Percentiles rank a stretch among this genome's conserved stretches.
Evolutionary conservation across 92 coral and sea anemone species (phyloP).

Genomic region (Actinernus sp.): DNA sequence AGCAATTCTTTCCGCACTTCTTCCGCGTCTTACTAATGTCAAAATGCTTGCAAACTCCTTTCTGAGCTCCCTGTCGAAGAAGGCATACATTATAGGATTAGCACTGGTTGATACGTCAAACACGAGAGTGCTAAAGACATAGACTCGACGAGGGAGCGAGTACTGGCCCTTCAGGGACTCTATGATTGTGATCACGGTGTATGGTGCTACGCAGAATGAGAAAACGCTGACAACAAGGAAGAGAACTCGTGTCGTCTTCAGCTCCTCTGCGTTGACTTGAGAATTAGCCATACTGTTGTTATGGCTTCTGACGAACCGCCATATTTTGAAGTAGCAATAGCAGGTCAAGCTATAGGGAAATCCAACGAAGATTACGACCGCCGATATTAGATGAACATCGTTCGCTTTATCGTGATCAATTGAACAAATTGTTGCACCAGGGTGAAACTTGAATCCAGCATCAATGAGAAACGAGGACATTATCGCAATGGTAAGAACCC

Average conservation of each 20-base stretch:
- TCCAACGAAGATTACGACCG: conserved; percentile 7
- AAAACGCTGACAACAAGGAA: conserved; percentile 14
- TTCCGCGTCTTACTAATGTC: too few species aligned
- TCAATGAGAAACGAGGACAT: conserved; percentile 6
- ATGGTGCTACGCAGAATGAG: conserved; percentile 37
- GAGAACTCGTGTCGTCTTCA: conserved; percentile 43
- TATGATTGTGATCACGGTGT: conserved; percentile 7
- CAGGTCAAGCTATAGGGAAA: conserved; percentile 20
- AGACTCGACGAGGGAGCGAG: conserved; percentile 37
- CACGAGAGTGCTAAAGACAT: conserved; percentile 17
- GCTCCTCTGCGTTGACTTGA: conserved; percentile 29
- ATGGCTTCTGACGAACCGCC: conserved; percentile 38
- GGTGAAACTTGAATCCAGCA: conserved; percentile 21
- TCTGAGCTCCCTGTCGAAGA: conserved; percentile 18
- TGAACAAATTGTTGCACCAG: conserved; percentile 25
- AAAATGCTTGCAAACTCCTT: conserved; percentile 17
- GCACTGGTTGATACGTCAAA: conserved; percentile 18
- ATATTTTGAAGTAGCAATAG: conserved; percentile 30
- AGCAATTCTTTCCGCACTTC: too few species aligned
- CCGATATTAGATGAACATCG: neutral
- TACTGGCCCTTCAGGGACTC: conserved; percentile 6
- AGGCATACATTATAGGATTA: conserved; percentile 42
- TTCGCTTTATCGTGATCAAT: conserved; percentile 14
- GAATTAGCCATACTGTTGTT: conserved; percentile 14
- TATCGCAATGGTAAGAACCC: conserved; percentile 11